Conservation (phyloP, 2,797 vertebrate species). For the Parauchenoglanis ngamensis region DNA sequence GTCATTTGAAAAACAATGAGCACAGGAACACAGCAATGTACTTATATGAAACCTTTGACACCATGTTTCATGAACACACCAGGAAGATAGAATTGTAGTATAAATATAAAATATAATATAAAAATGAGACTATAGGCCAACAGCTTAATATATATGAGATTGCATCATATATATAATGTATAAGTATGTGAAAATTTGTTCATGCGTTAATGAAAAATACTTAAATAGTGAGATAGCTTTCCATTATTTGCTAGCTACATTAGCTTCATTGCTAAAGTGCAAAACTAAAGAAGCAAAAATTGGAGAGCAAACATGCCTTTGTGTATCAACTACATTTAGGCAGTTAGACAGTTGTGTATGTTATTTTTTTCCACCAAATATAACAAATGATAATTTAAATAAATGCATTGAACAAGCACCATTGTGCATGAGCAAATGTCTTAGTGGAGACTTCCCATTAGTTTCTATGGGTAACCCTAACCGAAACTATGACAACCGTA, state of each 20-base stretch:
- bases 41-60: not conserved
- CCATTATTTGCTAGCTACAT: not conserved
- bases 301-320: not conserved
- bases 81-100: too few relatives aligned
- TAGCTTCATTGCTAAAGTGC: not conserved
- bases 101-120: not conserved
- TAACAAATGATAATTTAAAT: not conserved
- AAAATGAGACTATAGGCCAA: not conserved
- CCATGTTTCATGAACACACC: not conserved
- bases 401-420: not conserved
- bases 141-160: not conserved
- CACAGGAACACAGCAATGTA: not conserved
- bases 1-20: slow-evolving; percentile 41
- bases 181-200: not conserved
- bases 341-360: not conserved
- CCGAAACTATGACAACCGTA: too few relatives aligned
- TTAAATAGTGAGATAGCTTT: not conserved
- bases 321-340: not conserved
- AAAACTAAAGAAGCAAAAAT: not conserved
- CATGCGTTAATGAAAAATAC: not conserved
- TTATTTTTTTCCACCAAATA: not conserved
- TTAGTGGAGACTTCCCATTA: too few relatives aligned
- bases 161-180: not conserved
- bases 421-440: not conserved
- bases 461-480: too few relatives aligned